Base-by-base conservation (phyloP, 2,888 invertebrate species). In the Octonoba sinensis region DNA sequence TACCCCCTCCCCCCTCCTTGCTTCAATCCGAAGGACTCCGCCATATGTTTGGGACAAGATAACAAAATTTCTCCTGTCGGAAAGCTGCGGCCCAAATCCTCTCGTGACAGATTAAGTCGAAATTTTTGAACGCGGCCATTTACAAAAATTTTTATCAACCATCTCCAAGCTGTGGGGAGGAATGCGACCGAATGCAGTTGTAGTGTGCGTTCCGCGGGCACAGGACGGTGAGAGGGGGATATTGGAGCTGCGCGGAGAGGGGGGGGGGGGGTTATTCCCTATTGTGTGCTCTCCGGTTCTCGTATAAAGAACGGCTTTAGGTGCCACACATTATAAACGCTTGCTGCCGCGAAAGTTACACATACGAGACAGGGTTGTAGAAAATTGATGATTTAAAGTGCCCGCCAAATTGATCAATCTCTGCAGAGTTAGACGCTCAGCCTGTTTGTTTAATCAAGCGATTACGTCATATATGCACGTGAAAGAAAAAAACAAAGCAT, bases 141-240 rank as follows among this genome's bases (percentile, higher is more conserved):
- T 82, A 82, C 81, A 82, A 82, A 82, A 82, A 82, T 82, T 82
- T 82, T 82, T 82, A 82, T 82, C 81, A 82, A 74, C 74, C 64
- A 82, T 82, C 81, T 74, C 73, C 79, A 81, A 64, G 71, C 66
- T 47, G 54, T 47, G 67, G 54, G 65, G n/a, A 56, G 65, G 46
- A 56, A 69, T 56, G 77, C 77, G 70, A 77, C 77, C 77, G 54
- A 70, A 73, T 64, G 66, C 47, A 67, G 67, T 76, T 69, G 67
- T 69, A 46, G 44, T 54, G 46, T 24, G 60, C 22, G 59, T 46
- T 59, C 47, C 59, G 69, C 54, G 24, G 69, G 16, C 44, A 49
- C 47, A 71, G 59, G 49, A 20, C n/a, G 74, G 51, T 12, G 49
- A 54, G 24, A 15, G 46, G 44, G 24, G 62, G 66, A 51, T 65